Percentiles rank a stretch among this genome's conserved stretches.
Evolutionary conservation across 2,797 vertebrate genomes (phyloP).

Genomic region (Enteromius unitaeniatus): DNA sequence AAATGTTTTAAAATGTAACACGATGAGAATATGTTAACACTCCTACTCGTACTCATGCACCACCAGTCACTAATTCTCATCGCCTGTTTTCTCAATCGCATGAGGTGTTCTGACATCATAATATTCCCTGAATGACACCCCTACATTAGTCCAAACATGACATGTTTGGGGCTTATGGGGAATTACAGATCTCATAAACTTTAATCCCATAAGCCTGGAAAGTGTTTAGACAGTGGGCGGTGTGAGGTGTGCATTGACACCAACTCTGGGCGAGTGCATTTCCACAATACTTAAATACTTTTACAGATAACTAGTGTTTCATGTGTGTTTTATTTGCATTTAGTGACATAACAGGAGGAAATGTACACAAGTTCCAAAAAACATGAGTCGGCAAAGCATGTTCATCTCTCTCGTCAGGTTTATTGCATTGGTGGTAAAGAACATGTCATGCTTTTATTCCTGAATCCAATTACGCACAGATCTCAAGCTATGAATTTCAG

Average conservation of each 20-base stretch:
- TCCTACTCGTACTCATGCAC: not conserved
- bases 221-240: constrained; percentile 59
- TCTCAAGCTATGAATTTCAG: constrained; percentile 46
- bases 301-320: constrained; percentile 50
- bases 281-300: constrained; percentile 56
- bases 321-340: constrained; percentile 36
- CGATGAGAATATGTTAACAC: not conserved
- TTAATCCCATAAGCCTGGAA: constrained; percentile 58
- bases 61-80: constrained; percentile 2
- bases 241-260: constrained; percentile 44
- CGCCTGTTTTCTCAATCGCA: constrained; percentile 56
- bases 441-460: constrained; percentile 21
- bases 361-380: not conserved
- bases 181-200: constrained; percentile 63
- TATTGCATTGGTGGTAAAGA: constrained; percentile 10
- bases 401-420: constrained; percentile 23
- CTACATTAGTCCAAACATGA: constrained; percentile 60
- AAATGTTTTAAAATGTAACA: not conserved
- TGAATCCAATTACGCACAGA: constrained; percentile 49
- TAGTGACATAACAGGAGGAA: constrained; percentile 29
- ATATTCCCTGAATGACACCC: constrained; percentile 58
- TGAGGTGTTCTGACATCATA: constrained; percentile 59
- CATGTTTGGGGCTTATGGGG: constrained; percentile 54
- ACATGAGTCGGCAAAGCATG: not conserved
- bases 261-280: constrained; percentile 13